Base-by-base conservation (phyloP, 2,888 invertebrate genomes). In the Ommatoiulus sabulosus region DNA sequence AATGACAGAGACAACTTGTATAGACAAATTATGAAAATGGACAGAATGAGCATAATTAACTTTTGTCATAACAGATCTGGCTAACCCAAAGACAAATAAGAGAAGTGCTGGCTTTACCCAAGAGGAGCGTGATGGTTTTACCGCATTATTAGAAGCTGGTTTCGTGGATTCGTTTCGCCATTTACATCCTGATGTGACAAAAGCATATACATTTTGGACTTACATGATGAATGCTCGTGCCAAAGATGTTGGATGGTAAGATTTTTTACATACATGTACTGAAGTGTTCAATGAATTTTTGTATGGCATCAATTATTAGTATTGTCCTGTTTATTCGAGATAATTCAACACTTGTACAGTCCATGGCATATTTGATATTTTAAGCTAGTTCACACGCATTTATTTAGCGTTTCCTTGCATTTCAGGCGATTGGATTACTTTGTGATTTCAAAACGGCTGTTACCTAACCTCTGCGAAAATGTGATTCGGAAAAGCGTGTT, bases 31-130 rank as follows among this genome's bases (percentile, higher is more conserved):
- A n/a, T n/a, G n/a, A n/a, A n/a, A n/a, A n/a, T n/a, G n/a, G n/a
- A n/a, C n/a, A n/a, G n/a, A n/a, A n/a, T n/a, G n/a, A n/a, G n/a
- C n/a, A n/a, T n/a, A 15, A 44, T 84, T 12, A 17, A 15, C 35
- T 35, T 24, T 88, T 89, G 84, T 89, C 72, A 87, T 92, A 93
- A 48, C 92, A 96, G 98, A 99, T 94, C 94, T 99, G 92, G 95
- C 96, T 4, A 99, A 99, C 93, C 99, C 99, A 0, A 98, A 98
- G 93, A 94, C 95, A 0, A 99, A 99, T 92, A 96, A 95, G 90
- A 97, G 96, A 92, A 97, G 96, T 92, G 98, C 99, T 46, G 99
- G 99, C 4, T 99, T 99, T 92, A 99, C 99, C 0, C 94, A 95
- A 90, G 97, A 99, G 92, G 99, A 99, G 93, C 94, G 99, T 52